Evolutionary conservation across 92 coral and sea anemone species (phyloP).

Genomic region (Muricea muricata): DNA sequence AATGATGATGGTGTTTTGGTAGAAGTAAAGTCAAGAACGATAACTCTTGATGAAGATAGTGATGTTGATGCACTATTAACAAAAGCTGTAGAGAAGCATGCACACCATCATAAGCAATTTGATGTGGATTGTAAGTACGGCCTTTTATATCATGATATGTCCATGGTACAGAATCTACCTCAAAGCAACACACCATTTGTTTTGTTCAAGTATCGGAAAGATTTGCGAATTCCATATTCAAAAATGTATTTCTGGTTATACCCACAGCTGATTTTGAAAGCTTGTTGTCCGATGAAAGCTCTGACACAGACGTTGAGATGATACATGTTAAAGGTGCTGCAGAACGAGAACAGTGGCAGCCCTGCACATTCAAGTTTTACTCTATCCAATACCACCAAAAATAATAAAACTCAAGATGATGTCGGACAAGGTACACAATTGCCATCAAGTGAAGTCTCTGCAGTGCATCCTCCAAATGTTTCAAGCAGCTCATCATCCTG

Average conservation of each 20-base stretch:
- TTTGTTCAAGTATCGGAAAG: conserved; percentile 61
- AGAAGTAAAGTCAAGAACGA: conserved; percentile 26
- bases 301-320: conserved; percentile 37
- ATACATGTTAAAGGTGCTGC: too few species aligned
- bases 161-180: conserved; percentile 67
- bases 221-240: conserved; percentile 71
- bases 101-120: conserved; percentile 58
- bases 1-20: conserved; percentile 11
- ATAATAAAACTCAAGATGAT: too few species aligned
- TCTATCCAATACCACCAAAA: too few species aligned
- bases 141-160: conserved; percentile 52
- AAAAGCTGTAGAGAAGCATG: conserved; percentile 64
- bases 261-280: conserved; percentile 64
- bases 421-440: too few species aligned
- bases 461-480: too few species aligned
- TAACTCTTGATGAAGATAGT: conserved; percentile 16
- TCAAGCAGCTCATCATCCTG: too few species aligned
- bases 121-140: conserved; percentile 49
- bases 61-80: conserved; percentile 46
- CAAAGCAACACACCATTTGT: conserved; percentile 64
- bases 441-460: too few species aligned
- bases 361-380: too few species aligned
- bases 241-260: conserved; percentile 77
- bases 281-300: conserved; percentile 32
- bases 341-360: too few species aligned